These are phyloP conservation scores for Mesochorus sp. DNA, from an alignment of 2,888 invertebrate species.

Conservation along the genomic window DNA sequence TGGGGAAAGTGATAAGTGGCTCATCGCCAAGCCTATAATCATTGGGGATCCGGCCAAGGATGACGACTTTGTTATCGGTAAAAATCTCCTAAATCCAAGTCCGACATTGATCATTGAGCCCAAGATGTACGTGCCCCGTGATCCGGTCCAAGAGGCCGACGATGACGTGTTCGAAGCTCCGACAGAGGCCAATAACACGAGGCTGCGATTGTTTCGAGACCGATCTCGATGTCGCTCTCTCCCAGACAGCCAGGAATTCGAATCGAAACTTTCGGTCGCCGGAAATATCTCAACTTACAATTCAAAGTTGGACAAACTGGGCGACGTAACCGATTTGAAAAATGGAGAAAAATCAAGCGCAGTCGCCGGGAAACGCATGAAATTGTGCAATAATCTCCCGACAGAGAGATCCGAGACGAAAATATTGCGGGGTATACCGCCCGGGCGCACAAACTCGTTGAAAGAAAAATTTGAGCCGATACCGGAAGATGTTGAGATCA, in stretches of 20 bases:
- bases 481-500: slow-evolving; percentile 71
- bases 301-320: slow-evolving; percentile 15
- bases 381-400: slow-evolving; percentile 57
- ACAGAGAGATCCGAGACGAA: not conserved
- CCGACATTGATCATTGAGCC: slow-evolving; percentile 61
- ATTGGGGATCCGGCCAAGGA: slow-evolving; percentile 36
- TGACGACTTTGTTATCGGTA: slow-evolving; percentile 52
- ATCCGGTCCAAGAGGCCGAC: not conserved
- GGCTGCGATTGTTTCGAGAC: not conserved
- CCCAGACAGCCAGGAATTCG: not conserved
- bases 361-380: slow-evolving; percentile 70
- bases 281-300: not conserved
- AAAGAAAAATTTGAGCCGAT: slow-evolving; percentile 76
- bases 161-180: not conserved
- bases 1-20: not conserved
- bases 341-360: too few species aligned
- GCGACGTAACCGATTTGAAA: not conserved
- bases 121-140: slow-evolving; percentile 54
- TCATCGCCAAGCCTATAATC: slow-evolving; percentile 47
- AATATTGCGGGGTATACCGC: not conserved
- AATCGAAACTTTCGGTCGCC: not conserved
- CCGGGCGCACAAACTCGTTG: slow-evolving; percentile 70
- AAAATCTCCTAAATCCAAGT: slow-evolving; percentile 60
- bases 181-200: not conserved
- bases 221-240: slow-evolving; percentile 19